Evolutionary conservation across 2,113 vertebrate genomes (phyloP), one percentile per base, ranked within the genome.

Genomic region (Sander vitreus): DNA sequence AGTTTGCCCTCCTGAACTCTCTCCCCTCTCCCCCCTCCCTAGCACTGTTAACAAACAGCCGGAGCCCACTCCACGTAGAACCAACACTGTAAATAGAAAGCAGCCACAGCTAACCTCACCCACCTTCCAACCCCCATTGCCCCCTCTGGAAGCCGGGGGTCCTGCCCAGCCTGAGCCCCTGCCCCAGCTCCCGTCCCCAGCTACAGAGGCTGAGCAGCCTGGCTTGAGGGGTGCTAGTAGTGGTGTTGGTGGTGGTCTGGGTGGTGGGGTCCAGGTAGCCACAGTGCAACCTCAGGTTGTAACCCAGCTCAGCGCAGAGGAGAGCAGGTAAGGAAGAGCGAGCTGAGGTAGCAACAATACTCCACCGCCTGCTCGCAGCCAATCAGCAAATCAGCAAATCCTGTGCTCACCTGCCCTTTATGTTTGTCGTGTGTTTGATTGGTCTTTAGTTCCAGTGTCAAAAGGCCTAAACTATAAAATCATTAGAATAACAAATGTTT

Each of bases 1-100:
- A 81, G 80, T 88, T 91, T 93, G 89, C 88, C 88, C 82, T 93
- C 91, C 90, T 92, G 85, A 92, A 91, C 83, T 92, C 74, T 94
- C 88, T 92, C 92, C 92, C 86, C 88, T 90, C 76, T 89, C 87
- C 86, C 87, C 88, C 78, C 93, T 88, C 96, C 96, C 89, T 97
- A 99, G 97, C 96, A 90, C 96, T 93, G 94, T 96, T 97, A 96
- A 96, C 95, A 99, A 99, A 97, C 96, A 96, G 90, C 89, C 96
- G 94, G 98, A 98, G 81, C 94, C 96, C 78, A 85, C 93, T 60
- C 94, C 95, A 53, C 97, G 97, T 96, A 96, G 97, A 94, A 86
- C 95, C 93, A 95, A 91, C 96, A 96, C 96, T 92, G 85, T 97
- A 93, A 96, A 84, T 96, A 97, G 96, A 96, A 99, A 99, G 95